Evolutionary conservation across 2,797 vertebrate genomes (phyloP), one percentile per base, ranked within the genome.

Genomic region (Linurgus olivaceus): DNA sequence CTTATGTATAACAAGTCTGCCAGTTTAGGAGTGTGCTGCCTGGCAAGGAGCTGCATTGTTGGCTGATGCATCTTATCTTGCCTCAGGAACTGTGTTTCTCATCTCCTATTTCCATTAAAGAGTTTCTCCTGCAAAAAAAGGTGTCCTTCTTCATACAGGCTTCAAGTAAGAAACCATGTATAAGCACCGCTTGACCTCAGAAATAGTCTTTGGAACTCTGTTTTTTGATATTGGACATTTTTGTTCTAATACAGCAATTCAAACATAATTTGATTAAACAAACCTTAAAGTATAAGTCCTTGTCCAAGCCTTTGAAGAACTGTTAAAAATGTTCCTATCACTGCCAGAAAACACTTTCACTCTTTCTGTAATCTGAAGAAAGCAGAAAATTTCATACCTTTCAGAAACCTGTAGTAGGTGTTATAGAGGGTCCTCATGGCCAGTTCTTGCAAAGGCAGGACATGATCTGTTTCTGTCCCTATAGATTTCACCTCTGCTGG

Each of bases 361-460:
- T 59, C 23, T 8, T 52, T 61, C 28, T 51, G 17, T 59, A 40
- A 48, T 40, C 4, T 50, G 26, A 83, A 65, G n/a, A 55, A 62
- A 6, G 23, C 14, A 92, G 66, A 85, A 47, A 42, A 88, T 65
- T 33, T 57, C 77, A 72, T 97, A 99, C 99, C 98, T 97, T 98
- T 98, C 24, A 98, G 95, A 37, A 94, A 93, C 12, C 91, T 88
- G 93, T 96, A 98, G 96, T 97, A 98, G 71, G 97, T 94, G 80
- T 95, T 97, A 84, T 99, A 98, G 48, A 99, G 98, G 8, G 97
- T 97, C 96, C 99, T 98, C 98, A 99, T 98, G 62, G 99, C 98
- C 91, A 99, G 96, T 96, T 99, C 99, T 96, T 99, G 99, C 95
- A 99, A 98, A 24, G 99, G 98, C 79, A 99, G 97, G 84, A 99